Evolutionary conservation across 2,113 vertebrate genomes (phyloP).

Genomic region (Gymnobelideus leadbeateri): DNA sequence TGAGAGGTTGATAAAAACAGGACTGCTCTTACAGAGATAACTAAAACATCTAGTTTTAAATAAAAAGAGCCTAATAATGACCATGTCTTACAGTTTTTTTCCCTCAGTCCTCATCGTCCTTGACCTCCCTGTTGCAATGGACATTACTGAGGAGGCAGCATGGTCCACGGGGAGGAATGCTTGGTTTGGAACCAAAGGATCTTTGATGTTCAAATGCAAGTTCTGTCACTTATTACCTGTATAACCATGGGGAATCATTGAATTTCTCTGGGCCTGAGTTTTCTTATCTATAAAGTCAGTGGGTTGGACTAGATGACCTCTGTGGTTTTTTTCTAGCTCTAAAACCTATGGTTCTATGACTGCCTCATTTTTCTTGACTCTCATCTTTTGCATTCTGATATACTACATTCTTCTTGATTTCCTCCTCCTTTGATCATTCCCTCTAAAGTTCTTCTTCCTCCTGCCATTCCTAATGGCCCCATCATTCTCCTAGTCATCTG

Average conservation of each 20-base stretch:
- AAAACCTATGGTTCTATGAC: neutral
- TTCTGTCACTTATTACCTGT: neutral
- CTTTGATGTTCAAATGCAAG: neutral
- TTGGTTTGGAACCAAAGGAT: neutral
- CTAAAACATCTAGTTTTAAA: conserved; percentile 2
- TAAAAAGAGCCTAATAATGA: neutral
- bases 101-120: neutral
- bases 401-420: neutral
- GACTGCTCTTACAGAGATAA: neutral
- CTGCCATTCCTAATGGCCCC: neutral
- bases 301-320: neutral
- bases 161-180: neutral
- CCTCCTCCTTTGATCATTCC: neutral
- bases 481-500: neutral
- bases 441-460: neutral
- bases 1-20: conserved; percentile 3
- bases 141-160: neutral
- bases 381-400: neutral
- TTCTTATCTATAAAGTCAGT: neutral
- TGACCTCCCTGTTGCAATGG: neutral
- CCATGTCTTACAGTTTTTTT: neutral
- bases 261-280: neutral
- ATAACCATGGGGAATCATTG: neutral
- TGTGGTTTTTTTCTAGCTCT: neutral
- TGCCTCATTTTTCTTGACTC: neutral